Percentiles rank a stretch among this genome's conserved stretches.
Evolutionary conservation across 2,797 vertebrate genomes (phyloP).

Genomic region (Sebastes vulpes): DNA sequence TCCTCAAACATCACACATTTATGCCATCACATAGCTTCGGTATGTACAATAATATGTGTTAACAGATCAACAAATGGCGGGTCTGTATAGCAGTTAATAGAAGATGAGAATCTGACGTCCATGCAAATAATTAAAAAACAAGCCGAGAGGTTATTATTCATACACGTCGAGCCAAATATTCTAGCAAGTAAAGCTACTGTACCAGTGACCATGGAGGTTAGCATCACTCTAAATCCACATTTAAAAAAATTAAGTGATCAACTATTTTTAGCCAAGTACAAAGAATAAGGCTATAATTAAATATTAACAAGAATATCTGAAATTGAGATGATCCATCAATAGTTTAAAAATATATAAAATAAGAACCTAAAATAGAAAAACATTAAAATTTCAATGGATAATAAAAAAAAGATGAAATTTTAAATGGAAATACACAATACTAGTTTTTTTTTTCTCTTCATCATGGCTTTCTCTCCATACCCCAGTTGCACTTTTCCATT

Average conservation of each 20-base stretch:
- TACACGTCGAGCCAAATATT: constrained; percentile 50
- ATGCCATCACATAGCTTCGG: constrained; percentile 12
- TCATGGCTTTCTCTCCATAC: neutral
- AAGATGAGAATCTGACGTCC: constrained; percentile 70
- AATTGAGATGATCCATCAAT: neutral
- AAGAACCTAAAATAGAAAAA: neutral
- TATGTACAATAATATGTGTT: constrained; percentile 45
- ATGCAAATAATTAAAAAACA: constrained; percentile 78
- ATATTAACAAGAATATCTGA: neutral
- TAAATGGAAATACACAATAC: neutral
- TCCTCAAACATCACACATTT: constrained; percentile 24
- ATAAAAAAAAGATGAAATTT: neutral
- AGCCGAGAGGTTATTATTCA: constrained; percentile 60
- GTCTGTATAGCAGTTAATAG: constrained; percentile 72
- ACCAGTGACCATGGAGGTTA: constrained; percentile 13
- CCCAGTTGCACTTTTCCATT: neutral
- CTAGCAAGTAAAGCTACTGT: constrained; percentile 24
- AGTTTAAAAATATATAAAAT: neutral
- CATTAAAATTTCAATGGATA: no score
- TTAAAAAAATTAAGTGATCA: neutral
- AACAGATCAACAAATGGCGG: constrained; percentile 59
- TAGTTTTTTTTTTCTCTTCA: neutral
- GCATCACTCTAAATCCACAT: constrained; percentile 22
- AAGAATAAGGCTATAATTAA: neutral
- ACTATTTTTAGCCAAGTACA: neutral